Evolutionary conservation across 2,113 vertebrate species (phyloP).

Genomic region (Takifugu flavidus): DNA sequence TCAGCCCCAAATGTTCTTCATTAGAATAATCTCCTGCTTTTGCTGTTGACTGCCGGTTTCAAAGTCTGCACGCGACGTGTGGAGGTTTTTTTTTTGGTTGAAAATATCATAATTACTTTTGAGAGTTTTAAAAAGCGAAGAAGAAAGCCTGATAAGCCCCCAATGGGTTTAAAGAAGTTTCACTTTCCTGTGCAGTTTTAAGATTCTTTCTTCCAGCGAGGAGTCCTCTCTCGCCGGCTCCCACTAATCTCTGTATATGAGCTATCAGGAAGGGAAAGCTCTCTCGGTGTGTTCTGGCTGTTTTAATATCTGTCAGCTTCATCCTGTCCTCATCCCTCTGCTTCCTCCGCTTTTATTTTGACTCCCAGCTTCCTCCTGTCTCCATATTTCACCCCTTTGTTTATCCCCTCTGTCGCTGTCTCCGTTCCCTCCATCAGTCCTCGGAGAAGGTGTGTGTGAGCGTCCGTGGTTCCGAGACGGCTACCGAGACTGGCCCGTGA

Average conservation of each 20-base stretch:
- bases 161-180: constrained; percentile 33
- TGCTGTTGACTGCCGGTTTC: constrained; percentile 5
- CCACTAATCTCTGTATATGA: constrained; percentile 79
- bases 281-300: constrained; percentile 68
- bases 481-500: constrained; percentile 49
- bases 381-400: constrained; percentile 78
- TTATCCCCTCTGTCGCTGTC: constrained; percentile 74
- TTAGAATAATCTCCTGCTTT: neutral
- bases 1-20: constrained; percentile 17
- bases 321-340: constrained; percentile 73
- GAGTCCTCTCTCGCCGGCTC: constrained; percentile 19
- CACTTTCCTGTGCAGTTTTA: constrained; percentile 19
- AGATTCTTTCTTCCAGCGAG: neutral
- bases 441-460: constrained; percentile 38
- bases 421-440: constrained; percentile 66
- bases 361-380: constrained; percentile 72
- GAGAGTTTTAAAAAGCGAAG: constrained; percentile 10
- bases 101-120: constrained; percentile 22
- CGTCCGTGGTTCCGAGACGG: constrained; percentile 21
- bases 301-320: constrained; percentile 81
- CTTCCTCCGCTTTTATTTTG: constrained; percentile 74
- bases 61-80: neutral
- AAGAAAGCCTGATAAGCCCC: constrained; percentile 15
- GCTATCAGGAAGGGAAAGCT: constrained; percentile 74
- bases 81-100: constrained; percentile 3